Base-by-base conservation (phyloP, 2,113 vertebrate genomes). In the Chloebia gouldiae region DNA sequence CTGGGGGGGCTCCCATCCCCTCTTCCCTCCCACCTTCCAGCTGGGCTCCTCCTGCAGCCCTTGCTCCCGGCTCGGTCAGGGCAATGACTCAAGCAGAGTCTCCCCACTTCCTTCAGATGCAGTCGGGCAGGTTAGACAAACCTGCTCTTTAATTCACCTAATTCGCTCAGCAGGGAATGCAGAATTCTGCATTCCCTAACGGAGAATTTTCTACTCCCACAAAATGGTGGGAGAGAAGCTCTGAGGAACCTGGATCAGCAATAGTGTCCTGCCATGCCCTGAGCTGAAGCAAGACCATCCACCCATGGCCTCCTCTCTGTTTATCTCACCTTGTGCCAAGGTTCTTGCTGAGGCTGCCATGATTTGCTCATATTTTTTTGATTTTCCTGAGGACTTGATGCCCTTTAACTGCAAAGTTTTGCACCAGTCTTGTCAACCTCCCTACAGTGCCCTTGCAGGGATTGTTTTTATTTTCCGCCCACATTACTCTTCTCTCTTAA, bases 1-100 rank as follows among this genome's bases (percentile, higher is more conserved):
- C 76, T 88, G 88, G 72, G 81, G 75, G 63, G 56, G 54, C 88
- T 53, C 47, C 64, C 39, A 30, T 39, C 27, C 17, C 83, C 65
- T 6, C 80, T 44, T 35, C 10, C 79, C 80, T 93, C 91, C 94
- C 72, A 93, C 86, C 71, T 4, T 6, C 86, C 95, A 93, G 60
- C 95, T 92, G 92, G 92, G 89, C 82, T 94, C 60, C 82, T 94
- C 64, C 80, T 90, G 19, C 76, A 16, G 45, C 23, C 64, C 81
- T 47, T 35, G 86, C 86, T 90, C 82, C 80, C 76, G 7, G 42
- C 90, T 59, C 44, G 44, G 39, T 37, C 30, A 27, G 24, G 31
- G 50, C 19, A 85, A n/a, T 94, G 92, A 95, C 56, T 94, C 83
- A 83, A 4, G 9, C 42, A 27, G 39, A 1, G 37, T 64, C 51